These are phyloP conservation scores for Pseudomyrmex sp. DNA, from an alignment of 1,140 invertebrate species.

Conservation along the genomic window DNA sequence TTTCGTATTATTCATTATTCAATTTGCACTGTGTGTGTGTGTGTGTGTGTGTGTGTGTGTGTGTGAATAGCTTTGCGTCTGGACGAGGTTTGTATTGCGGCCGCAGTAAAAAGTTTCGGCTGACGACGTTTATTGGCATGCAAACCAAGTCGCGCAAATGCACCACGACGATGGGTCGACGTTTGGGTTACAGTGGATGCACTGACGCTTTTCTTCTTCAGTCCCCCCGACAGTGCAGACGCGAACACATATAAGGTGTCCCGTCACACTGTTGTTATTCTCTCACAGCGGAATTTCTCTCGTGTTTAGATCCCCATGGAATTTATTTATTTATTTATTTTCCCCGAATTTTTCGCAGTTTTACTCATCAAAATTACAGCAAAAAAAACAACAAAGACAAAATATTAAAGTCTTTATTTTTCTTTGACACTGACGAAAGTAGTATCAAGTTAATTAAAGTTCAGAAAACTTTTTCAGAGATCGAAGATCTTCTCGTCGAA, in stretches of 20 bases:
- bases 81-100: slow-evolving; percentile 55
- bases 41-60: neutral
- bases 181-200: slow-evolving; percentile 39
- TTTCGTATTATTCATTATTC: no score
- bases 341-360: no score
- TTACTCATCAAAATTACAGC: neutral
- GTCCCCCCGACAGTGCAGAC: slow-evolving; percentile 20
- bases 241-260: slow-evolving; percentile 17
- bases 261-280: neutral
- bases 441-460: neutral
- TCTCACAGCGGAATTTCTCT: neutral
- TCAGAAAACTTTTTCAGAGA: neutral
- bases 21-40: neutral
- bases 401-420: neutral
- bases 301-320: no score
- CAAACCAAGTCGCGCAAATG: slow-evolving; percentile 22
- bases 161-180: slow-evolving; percentile 8
- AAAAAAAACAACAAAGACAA: neutral
- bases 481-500: neutral
- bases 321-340: no score
- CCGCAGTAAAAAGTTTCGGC: slow-evolving; percentile 41
- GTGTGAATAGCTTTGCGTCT: neutral
- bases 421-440: neutral
- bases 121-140: slow-evolving; percentile 39
- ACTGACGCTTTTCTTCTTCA: slow-evolving; percentile 20